phyloP scores from a whole-genome alignment of 1,140 invertebrate species.

The Contarinia nasturtii region DNA sequence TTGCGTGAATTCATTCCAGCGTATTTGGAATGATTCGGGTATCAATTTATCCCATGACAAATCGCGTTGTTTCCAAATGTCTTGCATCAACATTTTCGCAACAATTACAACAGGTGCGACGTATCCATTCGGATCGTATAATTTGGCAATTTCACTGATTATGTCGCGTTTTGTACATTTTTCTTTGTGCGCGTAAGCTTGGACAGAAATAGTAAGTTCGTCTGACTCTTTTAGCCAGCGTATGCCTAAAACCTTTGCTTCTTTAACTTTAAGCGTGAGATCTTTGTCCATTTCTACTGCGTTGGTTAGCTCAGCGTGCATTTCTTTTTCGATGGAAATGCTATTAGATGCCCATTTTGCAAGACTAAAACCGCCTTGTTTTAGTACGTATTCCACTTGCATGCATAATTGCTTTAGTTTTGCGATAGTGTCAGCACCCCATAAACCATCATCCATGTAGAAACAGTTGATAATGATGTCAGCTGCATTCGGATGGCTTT shows the following conservation, averaged over 20 bases:
- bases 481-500: neutral
- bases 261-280: too few species aligned
- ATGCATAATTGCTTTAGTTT: neutral
- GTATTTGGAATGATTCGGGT: neutral
- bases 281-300: neutral
- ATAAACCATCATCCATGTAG: neutral
- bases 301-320: neutral
- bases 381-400: neutral
- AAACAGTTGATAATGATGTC: neutral
- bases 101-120: constrained; percentile 16
- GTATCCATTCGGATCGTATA: constrained; percentile 23
- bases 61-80: constrained; percentile 13
- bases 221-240: neutral
- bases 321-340: neutral
- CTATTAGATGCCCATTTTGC: neutral
- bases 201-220: neutral
- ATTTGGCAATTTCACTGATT: constrained; percentile 13
- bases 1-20: neutral
- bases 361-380: neutral
- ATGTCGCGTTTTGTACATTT: constrained; percentile 13
- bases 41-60: neutral
- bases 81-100: constrained; percentile 23
- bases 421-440: neutral
- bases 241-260: neutral
- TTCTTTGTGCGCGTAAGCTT: neutral